Percentiles rank a stretch among this genome's conserved stretches.
phyloP scores from a whole-genome alignment of 2,113 vertebrate genomes.

The Odocoileus hemionus region DNA sequence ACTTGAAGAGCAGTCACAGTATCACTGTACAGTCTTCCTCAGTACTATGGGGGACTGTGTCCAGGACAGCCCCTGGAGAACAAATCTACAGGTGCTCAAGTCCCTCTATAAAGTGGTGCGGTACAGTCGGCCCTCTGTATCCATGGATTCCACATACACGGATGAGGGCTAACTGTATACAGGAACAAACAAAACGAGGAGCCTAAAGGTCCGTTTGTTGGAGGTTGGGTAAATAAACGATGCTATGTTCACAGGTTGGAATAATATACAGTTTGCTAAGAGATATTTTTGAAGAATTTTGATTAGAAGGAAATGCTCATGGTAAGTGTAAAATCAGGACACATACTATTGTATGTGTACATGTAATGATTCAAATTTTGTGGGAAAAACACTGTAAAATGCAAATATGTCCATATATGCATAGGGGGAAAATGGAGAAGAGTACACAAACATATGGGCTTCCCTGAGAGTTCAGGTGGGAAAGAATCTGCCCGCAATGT shows the following conservation, averaged over 20 bases:
- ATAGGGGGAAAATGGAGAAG: not conserved
- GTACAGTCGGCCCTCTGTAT: not conserved
- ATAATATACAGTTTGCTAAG: not conserved
- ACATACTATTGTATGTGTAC: not conserved
- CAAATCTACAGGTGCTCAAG: not conserved
- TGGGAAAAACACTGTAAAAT: not conserved
- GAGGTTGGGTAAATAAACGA: not conserved
- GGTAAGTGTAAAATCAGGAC: not conserved
- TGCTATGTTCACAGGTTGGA: not conserved
- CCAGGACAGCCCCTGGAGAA: not conserved
- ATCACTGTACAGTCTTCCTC: not conserved
- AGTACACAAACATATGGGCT: not conserved
- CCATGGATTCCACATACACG: not conserved
- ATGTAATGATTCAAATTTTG: not conserved
- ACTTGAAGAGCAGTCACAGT: not conserved
- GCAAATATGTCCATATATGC: not conserved
- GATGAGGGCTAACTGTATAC: not conserved
- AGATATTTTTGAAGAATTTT: not conserved
- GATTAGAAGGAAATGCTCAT: not conserved
- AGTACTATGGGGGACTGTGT: not conserved
- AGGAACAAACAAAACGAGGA: not conserved
- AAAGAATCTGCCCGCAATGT: not conserved
- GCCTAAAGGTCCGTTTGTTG: not conserved
- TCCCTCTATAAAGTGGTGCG: not conserved
- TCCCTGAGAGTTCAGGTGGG: not conserved